Base-by-base conservation (phyloP, 35 echinoderm and acorn worm genomes). In the Chiridota heheva region DNA sequence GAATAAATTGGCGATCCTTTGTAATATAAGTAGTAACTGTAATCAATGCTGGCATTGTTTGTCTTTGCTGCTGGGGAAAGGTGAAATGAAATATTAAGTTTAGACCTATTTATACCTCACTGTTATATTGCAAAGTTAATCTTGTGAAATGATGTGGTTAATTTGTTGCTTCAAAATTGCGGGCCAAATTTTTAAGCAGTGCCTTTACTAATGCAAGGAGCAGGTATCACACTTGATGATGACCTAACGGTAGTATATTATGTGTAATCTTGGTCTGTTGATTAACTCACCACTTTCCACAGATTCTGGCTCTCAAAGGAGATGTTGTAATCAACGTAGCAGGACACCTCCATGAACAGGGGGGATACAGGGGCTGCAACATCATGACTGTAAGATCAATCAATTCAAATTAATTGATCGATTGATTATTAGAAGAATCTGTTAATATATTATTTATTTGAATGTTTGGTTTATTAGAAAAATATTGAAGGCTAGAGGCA, bases 291-390 rank as follows among this genome's bases (percentile, higher is more conserved):
- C 63, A 91, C 88, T 85, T 77, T 91, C 94, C 94, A 97, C 0
- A 97, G 78, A 40, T 82, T 84, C 57, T 91, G 94, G 44, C 79
- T 73, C 36, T 80, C 84, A 40, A 78, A 63, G 1, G 84, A 88
- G 2, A 97, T 91, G 46, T 97, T 97, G 81, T 97, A 97, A 78
- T 97, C 84, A 73, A 97, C 84, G 64, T 97, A 97, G 70, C 94
- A 91, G 2, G 94, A 88, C 10, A 97, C 94, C 34, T 97, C 94
- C 94, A 97, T 97, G 48, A 67, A 85, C 24, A 91, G 84, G 1
- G 94, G 94, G 4, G 84, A 84, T 72, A 97, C 73, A 2, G 94
- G 94, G 7, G 94, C 94, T 53, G 88, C 94, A n/a, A 97, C 94
- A 84, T 97, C 94, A 88, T 96, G 93, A 62, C 94, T 97, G 85